These are phyloP conservation scores for Chelonus formosanus DNA, from an alignment of 2,888 invertebrate genomes.

Conservation along the genomic window DNA sequence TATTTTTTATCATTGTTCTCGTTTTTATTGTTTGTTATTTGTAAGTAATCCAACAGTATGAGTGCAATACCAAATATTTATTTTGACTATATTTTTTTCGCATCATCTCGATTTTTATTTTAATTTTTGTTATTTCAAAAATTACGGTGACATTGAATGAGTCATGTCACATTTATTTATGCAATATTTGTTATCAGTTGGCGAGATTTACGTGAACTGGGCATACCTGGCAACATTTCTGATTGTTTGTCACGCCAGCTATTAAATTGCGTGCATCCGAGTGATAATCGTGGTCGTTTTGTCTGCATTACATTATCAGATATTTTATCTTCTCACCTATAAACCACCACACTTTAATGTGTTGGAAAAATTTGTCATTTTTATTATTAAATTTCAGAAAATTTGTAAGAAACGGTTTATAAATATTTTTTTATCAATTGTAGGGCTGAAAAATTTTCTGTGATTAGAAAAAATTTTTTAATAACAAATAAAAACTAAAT, in stretches of 20 bases:
- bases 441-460: too few relatives aligned
- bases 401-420: too few relatives aligned
- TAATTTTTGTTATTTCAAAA: not conserved
- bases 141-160: not conserved
- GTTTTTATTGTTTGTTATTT: too few relatives aligned
- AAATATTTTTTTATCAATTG: too few relatives aligned
- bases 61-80: too few relatives aligned
- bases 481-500: too few relatives aligned
- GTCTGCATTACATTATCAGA: slow-evolving; percentile 5
- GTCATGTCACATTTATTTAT: slow-evolving; percentile 5
- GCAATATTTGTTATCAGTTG: slow-evolving; percentile 8
- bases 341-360: too few relatives aligned
- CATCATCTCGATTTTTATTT: too few relatives aligned
- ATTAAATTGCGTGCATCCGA: slow-evolving; percentile 4
- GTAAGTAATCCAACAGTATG: too few relatives aligned
- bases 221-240: slow-evolving; percentile 4
- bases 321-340: slow-evolving; percentile 1
- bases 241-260: slow-evolving; percentile 3
- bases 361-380: too few relatives aligned
- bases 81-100: too few relatives aligned
- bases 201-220: slow-evolving; percentile 4
- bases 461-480: not conserved
- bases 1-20: not conserved
- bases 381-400: too few relatives aligned
- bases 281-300: slow-evolving; percentile 9